phyloP scores from a whole-genome alignment of 1,140 invertebrate genomes.

The Pogonognathellus flavescens region DNA sequence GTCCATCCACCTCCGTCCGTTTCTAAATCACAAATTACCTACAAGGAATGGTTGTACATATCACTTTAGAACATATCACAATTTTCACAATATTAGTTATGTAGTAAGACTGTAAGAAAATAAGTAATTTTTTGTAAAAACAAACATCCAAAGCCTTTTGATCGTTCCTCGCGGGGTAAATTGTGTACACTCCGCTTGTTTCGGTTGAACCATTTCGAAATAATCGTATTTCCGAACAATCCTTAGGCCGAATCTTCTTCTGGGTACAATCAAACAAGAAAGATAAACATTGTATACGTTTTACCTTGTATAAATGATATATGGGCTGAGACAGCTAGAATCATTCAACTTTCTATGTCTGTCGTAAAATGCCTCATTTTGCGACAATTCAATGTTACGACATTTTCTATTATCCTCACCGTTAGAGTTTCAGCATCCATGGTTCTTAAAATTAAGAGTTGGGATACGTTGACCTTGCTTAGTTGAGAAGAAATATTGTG shows the following conservation, averaged over 20 bases:
- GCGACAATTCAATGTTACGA: no score
- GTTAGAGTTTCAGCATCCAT: slow-evolving; percentile 56
- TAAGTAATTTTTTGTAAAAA: neutral
- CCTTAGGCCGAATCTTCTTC: slow-evolving; percentile 50
- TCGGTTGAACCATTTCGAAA: slow-evolving; percentile 52
- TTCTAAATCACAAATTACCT: slow-evolving; percentile 67
- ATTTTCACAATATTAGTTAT: no score
- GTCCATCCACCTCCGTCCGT: slow-evolving; percentile 68
- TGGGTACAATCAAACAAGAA: neutral
- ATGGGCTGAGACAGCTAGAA: no score
- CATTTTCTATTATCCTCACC: neutral
- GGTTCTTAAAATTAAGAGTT: slow-evolving; percentile 53
- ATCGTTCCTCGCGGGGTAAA: slow-evolving; percentile 40
- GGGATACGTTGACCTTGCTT: slow-evolving; percentile 56
- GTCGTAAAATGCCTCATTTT: no score
- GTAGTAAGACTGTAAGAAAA: no score
- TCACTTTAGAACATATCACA: no score
- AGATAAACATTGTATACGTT: neutral
- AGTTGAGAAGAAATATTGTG: slow-evolving; percentile 38
- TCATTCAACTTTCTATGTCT: no score
- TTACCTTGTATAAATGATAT: neutral
- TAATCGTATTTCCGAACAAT: slow-evolving; percentile 56
- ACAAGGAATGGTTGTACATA: neutral
- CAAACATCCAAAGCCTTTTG: slow-evolving; percentile 18
- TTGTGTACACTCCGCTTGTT: slow-evolving; percentile 55